Base-by-base conservation (phyloP, 2,888 invertebrate genomes). In the Caenorhabditis panamensis region DNA sequence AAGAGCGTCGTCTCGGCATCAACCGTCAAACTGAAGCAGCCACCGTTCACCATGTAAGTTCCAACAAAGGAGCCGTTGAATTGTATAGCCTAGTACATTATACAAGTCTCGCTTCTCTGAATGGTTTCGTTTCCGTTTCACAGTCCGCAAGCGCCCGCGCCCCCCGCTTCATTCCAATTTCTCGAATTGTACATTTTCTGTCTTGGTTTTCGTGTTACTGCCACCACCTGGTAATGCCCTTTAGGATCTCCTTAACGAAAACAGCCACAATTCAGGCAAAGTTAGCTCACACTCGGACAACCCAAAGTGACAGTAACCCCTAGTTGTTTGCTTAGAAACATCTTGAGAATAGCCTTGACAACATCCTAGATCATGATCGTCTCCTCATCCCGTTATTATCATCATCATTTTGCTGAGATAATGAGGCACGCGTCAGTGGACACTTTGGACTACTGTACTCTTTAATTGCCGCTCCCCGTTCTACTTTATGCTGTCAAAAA, bases 1-100 rank as follows among this genome's bases (percentile, higher is more conserved):
- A 54, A 47, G 24, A 63, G 36, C 61, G 51, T 41, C 41, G 16
- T 28, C 59, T 22, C 53, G 9, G 28, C 24, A 24, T 8, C 37
- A 8, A 13, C 49, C 26, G 24, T 76, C 77, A 77, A 72, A 56
- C 78, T 67, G 78, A 71, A 71, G 78, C 78, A 62, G 56, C 77
- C 62, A 56, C 69, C 54, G 62, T 79, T 79, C 64, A 72, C 78
- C 54, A 49, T 79, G 58, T 72, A 79, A 62, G 66, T 67, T 13
- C 16, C 41, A 9, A 16, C 16, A 41, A 49, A 20, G 36, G 9
- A 36, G 26, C 54, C 36, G 36, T 26, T 31, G 24, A 59, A 61
- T 51, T 66, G 58, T 59, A 75, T 66, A 51, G 47, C 31, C 28
- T 68, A 68, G 67, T 77, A 76, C 62, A 62, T 49, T 67, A 51